Percentiles rank a stretch among this genome's conserved stretches.
Evolutionary conservation across 2,113 vertebrate genomes (phyloP).

Genomic region (Pituophis catenifer): DNA sequence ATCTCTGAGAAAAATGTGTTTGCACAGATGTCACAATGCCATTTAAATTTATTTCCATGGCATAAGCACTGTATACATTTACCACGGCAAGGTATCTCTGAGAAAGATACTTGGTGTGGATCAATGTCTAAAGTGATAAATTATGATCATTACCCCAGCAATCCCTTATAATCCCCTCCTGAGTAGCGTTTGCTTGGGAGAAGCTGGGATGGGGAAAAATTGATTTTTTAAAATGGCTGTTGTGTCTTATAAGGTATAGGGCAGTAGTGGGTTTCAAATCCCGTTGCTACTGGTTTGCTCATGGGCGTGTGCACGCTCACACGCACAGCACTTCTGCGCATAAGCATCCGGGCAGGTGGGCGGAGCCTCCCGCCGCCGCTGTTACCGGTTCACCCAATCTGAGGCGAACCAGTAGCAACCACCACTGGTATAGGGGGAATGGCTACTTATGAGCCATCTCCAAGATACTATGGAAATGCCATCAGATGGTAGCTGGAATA

Average conservation of each 20-base stretch:
- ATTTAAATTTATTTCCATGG: not conserved
- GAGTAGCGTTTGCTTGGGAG: not conserved
- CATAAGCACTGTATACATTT: not conserved
- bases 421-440: not conserved
- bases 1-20: not conserved
- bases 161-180: not conserved
- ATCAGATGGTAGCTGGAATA: not conserved
- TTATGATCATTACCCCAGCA: not conserved
- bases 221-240: not conserved
- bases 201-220: not conserved
- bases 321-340: too few species aligned
- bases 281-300: too few species aligned
- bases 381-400: too few species aligned
- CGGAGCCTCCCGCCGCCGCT: too few species aligned
- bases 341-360: too few species aligned
- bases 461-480: not conserved
- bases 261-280: too few species aligned
- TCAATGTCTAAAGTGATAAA: not conserved
- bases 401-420: too few species aligned
- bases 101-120: not conserved
- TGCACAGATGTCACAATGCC: not conserved
- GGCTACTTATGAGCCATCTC: not conserved
- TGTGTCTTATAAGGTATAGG: not conserved
- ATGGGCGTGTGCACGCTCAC: too few species aligned
- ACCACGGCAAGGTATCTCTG: not conserved